A percentile compares a stretch with the other conserved stretches of the same genome.
Conservation (phyloP, 2,113 vertebrate species). For the Odocoileus hemionus region DNA sequence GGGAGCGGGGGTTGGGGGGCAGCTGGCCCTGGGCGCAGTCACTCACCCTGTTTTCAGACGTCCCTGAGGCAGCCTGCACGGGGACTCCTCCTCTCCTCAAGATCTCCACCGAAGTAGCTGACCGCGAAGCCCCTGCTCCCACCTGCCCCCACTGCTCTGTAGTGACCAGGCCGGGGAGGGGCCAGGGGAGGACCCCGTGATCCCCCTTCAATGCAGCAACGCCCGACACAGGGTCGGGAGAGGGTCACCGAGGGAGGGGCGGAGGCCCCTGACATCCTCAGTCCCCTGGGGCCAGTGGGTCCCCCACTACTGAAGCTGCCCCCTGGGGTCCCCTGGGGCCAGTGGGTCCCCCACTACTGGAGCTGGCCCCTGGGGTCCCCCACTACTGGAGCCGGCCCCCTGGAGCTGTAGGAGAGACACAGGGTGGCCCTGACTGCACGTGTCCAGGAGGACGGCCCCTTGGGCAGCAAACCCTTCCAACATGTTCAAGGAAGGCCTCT, state of each 20-base stretch:
- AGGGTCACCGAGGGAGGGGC: accelerated
- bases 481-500: not conserved
- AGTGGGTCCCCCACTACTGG: not conserved
- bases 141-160: not conserved
- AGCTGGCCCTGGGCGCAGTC: not conserved
- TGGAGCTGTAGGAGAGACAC: not conserved
- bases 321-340: too few relatives aligned
- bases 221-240: not conserved
- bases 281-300: not conserved
- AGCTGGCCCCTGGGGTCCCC: not conserved
- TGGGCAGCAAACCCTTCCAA: not conserved
- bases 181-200: not conserved
- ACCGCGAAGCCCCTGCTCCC: slow-evolving; percentile 7
- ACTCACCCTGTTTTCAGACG: not conserved
- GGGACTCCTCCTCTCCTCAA: not conserved
- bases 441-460: not conserved
- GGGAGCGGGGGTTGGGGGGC: too few relatives aligned
- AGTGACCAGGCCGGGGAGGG: not conserved
- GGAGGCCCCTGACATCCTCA: not conserved
- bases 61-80: not conserved
- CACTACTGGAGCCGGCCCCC: not conserved
- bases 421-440: not conserved
- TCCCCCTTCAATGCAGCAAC: not conserved
- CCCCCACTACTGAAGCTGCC: not conserved
- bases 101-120: slow-evolving; percentile 35